phyloP scores from a whole-genome alignment of 2,888 invertebrate species.

The Hyalella azteca region DNA sequence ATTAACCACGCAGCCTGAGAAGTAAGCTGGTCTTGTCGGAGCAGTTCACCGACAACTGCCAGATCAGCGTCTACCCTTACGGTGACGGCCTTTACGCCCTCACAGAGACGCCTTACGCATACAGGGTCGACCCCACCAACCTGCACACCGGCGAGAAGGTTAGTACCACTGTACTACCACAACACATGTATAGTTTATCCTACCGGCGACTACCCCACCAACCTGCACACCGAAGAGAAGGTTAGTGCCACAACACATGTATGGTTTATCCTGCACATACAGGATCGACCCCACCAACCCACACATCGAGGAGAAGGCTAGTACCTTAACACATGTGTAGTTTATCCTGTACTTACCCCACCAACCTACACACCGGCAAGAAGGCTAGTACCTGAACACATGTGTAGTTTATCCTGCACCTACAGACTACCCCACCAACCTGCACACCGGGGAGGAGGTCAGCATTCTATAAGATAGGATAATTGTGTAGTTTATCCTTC shows the following conservation, averaged over 20 bases:
- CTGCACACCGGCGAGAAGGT: constrained; percentile 73
- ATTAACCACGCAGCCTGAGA: constrained; percentile 42
- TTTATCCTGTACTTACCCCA: too few species aligned
- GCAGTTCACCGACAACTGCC: constrained; percentile 79
- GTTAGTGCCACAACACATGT: too few species aligned
- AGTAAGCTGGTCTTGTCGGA: constrained; percentile 56
- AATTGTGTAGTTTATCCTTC: too few species aligned
- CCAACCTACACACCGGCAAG: neutral
- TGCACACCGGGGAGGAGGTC: neutral
- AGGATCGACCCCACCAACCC: too few species aligned
- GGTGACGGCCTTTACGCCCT: constrained; percentile 87
- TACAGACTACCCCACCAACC: too few species aligned
- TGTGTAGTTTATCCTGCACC: too few species aligned
- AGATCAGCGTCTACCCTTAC: constrained; percentile 88
- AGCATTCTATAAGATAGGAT: too few species aligned
- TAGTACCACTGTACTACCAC: neutral
- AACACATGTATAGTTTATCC: neutral
- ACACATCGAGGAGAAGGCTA: too few species aligned
- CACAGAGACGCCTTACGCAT: constrained; percentile 82
- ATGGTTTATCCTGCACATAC: too few species aligned
- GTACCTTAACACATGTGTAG: too few species aligned
- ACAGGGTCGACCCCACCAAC: constrained; percentile 75
- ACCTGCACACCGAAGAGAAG: too few species aligned
- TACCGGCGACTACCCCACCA: neutral
- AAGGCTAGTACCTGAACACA: neutral